Percentiles rank a stretch among this genome's conserved stretches.
These are phyloP conservation scores for Mimas tiliae DNA, from an alignment of 2,888 invertebrate genomes.

Conservation along the genomic window DNA sequence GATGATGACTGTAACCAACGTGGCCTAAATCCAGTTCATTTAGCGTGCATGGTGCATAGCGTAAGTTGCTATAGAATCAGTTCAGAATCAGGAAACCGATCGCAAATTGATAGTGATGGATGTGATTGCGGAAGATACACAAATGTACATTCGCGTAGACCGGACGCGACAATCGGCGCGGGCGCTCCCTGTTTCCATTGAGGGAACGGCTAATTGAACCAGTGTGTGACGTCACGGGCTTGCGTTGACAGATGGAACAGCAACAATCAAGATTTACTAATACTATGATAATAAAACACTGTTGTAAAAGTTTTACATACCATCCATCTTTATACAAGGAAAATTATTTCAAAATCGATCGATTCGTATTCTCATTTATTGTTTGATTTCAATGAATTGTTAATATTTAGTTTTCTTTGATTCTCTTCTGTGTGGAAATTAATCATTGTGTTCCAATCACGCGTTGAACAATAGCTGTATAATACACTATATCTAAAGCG, in stretches of 20 bases:
- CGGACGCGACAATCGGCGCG: constrained; percentile 79
- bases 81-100: constrained; percentile 17
- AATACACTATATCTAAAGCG: too few relatives aligned
- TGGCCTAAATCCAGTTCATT: too few relatives aligned
- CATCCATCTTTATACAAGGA: too few relatives aligned
- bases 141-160: constrained; percentile 61
- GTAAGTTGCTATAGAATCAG: neutral
- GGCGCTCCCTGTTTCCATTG: constrained; percentile 64
- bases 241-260: neutral
- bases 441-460: too few relatives aligned
- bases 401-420: too few relatives aligned
- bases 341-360: too few relatives aligned
- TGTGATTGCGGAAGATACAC: constrained; percentile 73
- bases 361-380: too few relatives aligned
- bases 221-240: constrained; percentile 43
- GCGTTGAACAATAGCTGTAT: too few relatives aligned
- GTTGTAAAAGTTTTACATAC: too few relatives aligned
- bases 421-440: neutral
- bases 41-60: neutral
- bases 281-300: neutral
- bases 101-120: constrained; percentile 32
- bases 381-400: too few relatives aligned
- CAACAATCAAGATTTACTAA: neutral
- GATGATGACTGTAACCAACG: too few relatives aligned
- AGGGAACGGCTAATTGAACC: constrained; percentile 65